Evolutionary conservation across 2,888 invertebrate species (phyloP).

Genomic region (Agrochola lota): DNA sequence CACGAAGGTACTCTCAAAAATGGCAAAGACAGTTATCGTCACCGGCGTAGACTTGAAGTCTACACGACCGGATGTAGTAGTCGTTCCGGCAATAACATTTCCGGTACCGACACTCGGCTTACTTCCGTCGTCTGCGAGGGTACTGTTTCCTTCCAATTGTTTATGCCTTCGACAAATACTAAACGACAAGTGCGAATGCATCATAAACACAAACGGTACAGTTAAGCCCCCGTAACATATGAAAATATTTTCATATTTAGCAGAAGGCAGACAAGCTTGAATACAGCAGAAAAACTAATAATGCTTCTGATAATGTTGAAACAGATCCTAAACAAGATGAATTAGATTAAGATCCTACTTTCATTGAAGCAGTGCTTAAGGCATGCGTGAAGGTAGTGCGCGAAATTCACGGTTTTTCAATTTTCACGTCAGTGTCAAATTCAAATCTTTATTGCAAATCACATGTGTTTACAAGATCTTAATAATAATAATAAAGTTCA

Average conservation of each 20-base stretch:
- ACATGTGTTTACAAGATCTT: too few relatives aligned
- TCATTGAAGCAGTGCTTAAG: background rate
- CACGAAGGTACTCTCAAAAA: conserved; percentile 74
- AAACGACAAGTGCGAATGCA: conserved; percentile 71
- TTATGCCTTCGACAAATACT: conserved; percentile 85
- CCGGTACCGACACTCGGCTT: conserved; percentile 88
- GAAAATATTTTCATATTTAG: background rate
- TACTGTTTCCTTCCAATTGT: conserved; percentile 87
- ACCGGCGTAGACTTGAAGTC: conserved; percentile 84
- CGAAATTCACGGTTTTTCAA: too few relatives aligned
- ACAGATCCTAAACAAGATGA: background rate
- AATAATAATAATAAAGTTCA: too few relatives aligned
- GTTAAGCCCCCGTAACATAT: background rate
- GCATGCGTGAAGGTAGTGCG: too few relatives aligned
- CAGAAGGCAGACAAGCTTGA: background rate
- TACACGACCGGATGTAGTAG: conserved; percentile 87
- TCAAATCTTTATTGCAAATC: too few relatives aligned
- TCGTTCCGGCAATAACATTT: conserved; percentile 90
- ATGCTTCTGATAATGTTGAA: background rate
- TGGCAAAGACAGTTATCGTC: conserved; percentile 78
- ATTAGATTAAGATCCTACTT: background rate
- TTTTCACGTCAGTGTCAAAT: too few relatives aligned
- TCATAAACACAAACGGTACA: conserved; percentile 46
- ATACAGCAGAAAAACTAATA: background rate
- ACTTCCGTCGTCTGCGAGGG: conserved; percentile 87